phyloP scores from a whole-genome alignment of 2,113 vertebrate species.

The Lepisosteus osseus region DNA sequence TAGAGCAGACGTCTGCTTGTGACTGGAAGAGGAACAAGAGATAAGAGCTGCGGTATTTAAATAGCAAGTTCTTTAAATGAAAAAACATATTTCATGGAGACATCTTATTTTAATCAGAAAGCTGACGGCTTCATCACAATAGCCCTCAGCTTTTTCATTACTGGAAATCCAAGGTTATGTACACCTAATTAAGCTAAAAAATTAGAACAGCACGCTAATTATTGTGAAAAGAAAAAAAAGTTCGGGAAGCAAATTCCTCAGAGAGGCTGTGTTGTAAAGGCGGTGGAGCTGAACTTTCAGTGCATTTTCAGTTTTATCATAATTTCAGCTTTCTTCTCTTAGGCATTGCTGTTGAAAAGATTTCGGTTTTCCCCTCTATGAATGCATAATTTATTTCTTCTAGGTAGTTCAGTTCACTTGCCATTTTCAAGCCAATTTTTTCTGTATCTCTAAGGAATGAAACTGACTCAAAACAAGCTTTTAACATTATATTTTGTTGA shows the following conservation, averaged over 20 bases:
- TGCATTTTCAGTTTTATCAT: constrained; percentile 62
- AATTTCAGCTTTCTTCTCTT: constrained; percentile 59
- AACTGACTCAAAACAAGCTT: constrained; percentile 26
- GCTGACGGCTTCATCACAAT: constrained; percentile 72
- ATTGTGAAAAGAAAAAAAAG: constrained; percentile 66
- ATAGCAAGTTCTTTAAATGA: neutral
- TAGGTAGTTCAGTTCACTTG: constrained; percentile 51
- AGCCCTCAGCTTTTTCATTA: constrained; percentile 75
- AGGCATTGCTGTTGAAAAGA: constrained; percentile 59
- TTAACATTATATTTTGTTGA: constrained; percentile 50
- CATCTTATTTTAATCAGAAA: constrained; percentile 62
- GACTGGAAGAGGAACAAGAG: too few relatives aligned
- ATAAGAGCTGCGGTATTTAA: constrained; percentile 47
- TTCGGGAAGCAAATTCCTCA: constrained; percentile 72
- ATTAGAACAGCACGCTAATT: constrained; percentile 81
- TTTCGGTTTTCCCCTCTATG: constrained; percentile 54
- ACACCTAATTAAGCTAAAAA: constrained; percentile 79
- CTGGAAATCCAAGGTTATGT: constrained; percentile 81
- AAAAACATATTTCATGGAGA: constrained; percentile 29
- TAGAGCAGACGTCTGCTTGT: too few relatives aligned
- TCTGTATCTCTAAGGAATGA: constrained; percentile 33
- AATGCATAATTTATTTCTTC: constrained; percentile 74
- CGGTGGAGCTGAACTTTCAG: constrained; percentile 57
- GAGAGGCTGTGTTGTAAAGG: constrained; percentile 65
- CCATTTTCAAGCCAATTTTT: constrained; percentile 41